Evolutionary conservation across 2,113 vertebrate genomes (phyloP).

Genomic region (Notothenia rossii): DNA sequence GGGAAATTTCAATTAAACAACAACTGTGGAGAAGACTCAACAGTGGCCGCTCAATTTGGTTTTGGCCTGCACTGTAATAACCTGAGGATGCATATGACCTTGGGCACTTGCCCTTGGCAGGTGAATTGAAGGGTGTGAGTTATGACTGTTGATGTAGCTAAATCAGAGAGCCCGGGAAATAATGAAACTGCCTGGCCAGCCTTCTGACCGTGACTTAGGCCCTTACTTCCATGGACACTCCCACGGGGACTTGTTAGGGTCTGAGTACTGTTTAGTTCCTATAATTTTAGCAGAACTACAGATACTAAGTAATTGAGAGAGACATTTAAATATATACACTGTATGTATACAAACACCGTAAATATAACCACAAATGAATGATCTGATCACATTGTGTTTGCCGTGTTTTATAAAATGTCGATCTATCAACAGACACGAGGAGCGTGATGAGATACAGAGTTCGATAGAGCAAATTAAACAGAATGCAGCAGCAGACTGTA

Average conservation of each 20-base stretch:
- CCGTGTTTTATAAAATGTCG: conserved; percentile 39
- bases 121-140: conserved; percentile 52
- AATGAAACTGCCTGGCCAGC: conserved; percentile 49
- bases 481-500: conserved; percentile 59
- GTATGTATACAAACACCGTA: background rate
- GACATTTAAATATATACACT: too few relatives aligned
- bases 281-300: too few relatives aligned
- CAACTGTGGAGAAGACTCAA: conserved; percentile 19
- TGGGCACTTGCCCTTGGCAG: conserved; percentile 59
- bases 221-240: conserved; percentile 46
- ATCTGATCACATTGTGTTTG: conserved; percentile 42
- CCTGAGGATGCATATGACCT: conserved; percentile 66
- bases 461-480: conserved; percentile 62
- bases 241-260: background rate
- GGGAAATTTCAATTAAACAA: conserved; percentile 41
- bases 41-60: conserved; percentile 5
- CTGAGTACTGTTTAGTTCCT: too few relatives aligned
- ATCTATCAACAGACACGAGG: conserved; percentile 45
- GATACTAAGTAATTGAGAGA: too few relatives aligned
- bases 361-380: conserved; percentile 45
- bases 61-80: conserved; percentile 49
- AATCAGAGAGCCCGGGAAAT: conserved; percentile 52
- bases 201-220: conserved; percentile 43
- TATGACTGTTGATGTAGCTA: conserved; percentile 43
- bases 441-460: conserved; percentile 55